Conservation (phyloP, 2,888 invertebrate genomes). For the Blastobasis adustella region DNA sequence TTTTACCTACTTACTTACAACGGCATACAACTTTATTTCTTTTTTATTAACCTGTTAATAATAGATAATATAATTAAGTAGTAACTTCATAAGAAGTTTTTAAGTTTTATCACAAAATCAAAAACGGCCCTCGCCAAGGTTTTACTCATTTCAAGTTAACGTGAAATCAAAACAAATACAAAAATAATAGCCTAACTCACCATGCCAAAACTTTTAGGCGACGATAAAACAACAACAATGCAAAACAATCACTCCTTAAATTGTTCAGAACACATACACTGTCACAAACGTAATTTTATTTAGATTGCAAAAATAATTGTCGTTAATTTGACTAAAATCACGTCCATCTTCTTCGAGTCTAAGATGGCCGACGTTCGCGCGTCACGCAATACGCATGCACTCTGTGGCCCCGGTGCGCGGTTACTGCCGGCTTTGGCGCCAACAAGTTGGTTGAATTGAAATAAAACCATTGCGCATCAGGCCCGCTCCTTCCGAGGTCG, state of each 20-base stretch:
- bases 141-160: too few species aligned
- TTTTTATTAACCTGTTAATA: too few species aligned
- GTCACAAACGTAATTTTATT: slow-evolving; percentile 13
- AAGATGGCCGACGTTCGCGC: slow-evolving; percentile 33
- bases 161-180: too few species aligned
- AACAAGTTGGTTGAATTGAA: slow-evolving; percentile 17
- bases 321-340: slow-evolving; percentile 40
- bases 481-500: slow-evolving; percentile 25
- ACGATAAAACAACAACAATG: background rate
- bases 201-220: background rate
- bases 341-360: slow-evolving; percentile 55
- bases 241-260: background rate
- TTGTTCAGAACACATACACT: slow-evolving; percentile 12
- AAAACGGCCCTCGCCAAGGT: too few species aligned
- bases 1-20: too few species aligned
- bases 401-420: slow-evolving; percentile 29
- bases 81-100: too few species aligned
- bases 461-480: slow-evolving; percentile 14
- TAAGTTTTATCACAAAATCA: too few species aligned
- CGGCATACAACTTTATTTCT: too few species aligned
- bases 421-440: slow-evolving; percentile 64
- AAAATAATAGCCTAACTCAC: background rate
- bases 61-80: too few species aligned
- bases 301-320: slow-evolving; percentile 10
- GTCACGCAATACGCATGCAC: slow-evolving; percentile 39